These are phyloP conservation scores for Chrosomus eos DNA, from an alignment of 2,797 vertebrate species.

Conservation along the genomic window DNA sequence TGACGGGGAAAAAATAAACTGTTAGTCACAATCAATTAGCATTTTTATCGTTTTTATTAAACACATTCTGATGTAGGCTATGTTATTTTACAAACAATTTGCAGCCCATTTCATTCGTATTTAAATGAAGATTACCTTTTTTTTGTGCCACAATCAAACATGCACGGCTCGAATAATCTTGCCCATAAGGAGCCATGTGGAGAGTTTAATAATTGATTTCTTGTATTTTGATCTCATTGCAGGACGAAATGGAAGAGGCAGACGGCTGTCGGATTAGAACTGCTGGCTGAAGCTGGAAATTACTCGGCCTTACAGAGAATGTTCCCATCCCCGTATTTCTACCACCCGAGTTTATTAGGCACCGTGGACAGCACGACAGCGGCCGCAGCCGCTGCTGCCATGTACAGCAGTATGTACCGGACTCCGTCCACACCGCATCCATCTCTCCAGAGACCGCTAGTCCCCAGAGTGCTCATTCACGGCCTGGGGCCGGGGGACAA, in stretches of 20 bases:
- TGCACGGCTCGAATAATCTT: conserved; percentile 68
- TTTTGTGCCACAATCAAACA: conserved; percentile 56
- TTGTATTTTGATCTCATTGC: conserved; percentile 77
- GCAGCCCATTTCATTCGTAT: conserved; percentile 11
- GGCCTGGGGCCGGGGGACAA: conserved; percentile 93
- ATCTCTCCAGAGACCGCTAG: conserved; percentile 93
- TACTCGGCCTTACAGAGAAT: conserved; percentile 90
- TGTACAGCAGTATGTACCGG: conserved; percentile 99
- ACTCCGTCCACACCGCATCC: conserved; percentile 94
- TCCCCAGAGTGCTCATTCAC: conserved; percentile 96
- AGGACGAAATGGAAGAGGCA: conserved; percentile 96
- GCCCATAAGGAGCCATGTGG: conserved; percentile 65
- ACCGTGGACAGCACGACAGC: conserved; percentile 96
- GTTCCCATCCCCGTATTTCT: conserved; percentile 94
- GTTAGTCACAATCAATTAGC: not conserved
- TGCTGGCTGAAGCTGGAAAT: conserved; percentile 86
- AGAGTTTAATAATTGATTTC: conserved; percentile 77
- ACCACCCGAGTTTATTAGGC: conserved; percentile 93
- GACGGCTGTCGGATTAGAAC: conserved; percentile 89
- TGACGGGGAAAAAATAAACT: too few species aligned
- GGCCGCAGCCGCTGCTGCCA: conserved; percentile 93
- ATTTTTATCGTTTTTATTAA: not conserved
- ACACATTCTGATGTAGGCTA: not conserved
- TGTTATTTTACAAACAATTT: not conserved
- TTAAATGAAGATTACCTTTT: conserved; percentile 44